These are phyloP conservation scores for Oryctes rhinoceros DNA, from an alignment of 1,140 invertebrate species.

Conservation along the genomic window DNA sequence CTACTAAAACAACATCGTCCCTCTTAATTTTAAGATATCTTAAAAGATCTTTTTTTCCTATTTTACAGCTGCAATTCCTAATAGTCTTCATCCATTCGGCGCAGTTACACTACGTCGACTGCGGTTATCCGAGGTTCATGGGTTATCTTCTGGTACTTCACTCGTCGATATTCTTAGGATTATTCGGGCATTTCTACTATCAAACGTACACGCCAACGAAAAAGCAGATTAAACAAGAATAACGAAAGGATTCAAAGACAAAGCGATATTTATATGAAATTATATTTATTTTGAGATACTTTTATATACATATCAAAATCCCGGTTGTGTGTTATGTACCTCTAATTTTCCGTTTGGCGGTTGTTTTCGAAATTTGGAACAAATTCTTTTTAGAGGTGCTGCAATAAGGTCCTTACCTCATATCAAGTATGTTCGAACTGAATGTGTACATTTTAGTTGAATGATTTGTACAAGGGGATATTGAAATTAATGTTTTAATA, in stretches of 20 bases:
- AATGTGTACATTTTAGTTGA: too few species aligned
- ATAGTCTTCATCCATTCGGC: constrained; percentile 79
- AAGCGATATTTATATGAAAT: neutral
- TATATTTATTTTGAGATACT: neutral
- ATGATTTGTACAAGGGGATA: too few species aligned
- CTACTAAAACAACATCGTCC: too few species aligned
- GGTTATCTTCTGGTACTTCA: constrained; percentile 82
- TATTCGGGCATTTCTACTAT: constrained; percentile 92
- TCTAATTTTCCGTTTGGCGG: too few species aligned
- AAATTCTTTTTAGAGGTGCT: too few species aligned
- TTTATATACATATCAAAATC: neutral
- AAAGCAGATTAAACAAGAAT: constrained; percentile 10
- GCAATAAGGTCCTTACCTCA: too few species aligned
- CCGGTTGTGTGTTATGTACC: too few species aligned
- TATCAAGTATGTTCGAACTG: too few species aligned
- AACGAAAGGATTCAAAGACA: neutral
- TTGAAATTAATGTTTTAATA: too few species aligned
- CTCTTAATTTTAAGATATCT: too few species aligned
- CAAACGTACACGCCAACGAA: constrained; percentile 71
- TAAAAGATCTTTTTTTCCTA: constrained; percentile 29
- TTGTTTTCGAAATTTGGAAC: too few species aligned
- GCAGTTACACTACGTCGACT: constrained; percentile 77
- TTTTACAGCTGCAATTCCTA: constrained; percentile 76
- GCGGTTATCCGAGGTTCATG: constrained; percentile 79
- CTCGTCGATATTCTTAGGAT: constrained; percentile 88